Conservation (phyloP, 2,888 invertebrate genomes). For the Melolontha melolontha region DNA sequence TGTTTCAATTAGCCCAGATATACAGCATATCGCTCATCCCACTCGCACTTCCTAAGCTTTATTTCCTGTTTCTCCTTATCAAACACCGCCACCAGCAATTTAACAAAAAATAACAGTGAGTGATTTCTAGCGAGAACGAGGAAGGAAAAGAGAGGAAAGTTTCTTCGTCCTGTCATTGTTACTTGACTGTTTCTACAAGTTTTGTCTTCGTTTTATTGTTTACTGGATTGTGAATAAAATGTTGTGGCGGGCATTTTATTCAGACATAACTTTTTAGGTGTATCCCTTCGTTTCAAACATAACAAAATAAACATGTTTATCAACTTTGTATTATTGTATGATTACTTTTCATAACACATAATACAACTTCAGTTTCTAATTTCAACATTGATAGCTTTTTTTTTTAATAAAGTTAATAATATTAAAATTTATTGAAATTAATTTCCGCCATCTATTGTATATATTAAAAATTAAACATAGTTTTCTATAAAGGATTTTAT, state of each 20-base stretch:
- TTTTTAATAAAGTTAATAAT: too few species aligned
- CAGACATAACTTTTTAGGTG: constrained; percentile 3
- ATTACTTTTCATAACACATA: too few species aligned
- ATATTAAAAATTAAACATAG: too few species aligned
- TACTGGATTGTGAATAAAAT: constrained; percentile 14
- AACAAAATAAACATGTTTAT: too few species aligned
- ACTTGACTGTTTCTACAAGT: constrained; percentile 14
- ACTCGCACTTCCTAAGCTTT: constrained; percentile 43
- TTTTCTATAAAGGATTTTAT: too few species aligned
- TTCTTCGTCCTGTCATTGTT: constrained; percentile 20
- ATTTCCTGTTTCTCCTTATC: constrained; percentile 45
- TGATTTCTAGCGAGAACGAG: constrained; percentile 25
- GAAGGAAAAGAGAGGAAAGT: constrained; percentile 15
- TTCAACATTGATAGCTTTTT: too few species aligned
- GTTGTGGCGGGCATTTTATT: background rate
- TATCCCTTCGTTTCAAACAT: background rate
- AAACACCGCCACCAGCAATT: constrained; percentile 41
- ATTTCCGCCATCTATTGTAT: too few species aligned
- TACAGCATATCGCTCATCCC: constrained; percentile 42
- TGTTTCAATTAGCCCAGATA: constrained; percentile 54
- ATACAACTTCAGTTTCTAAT: too few species aligned
- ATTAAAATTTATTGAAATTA: too few species aligned
- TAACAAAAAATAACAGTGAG: constrained; percentile 34
- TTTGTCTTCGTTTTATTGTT: constrained; percentile 15
- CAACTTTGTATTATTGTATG: too few species aligned